Evolutionary conservation across 1,140 invertebrate species (phyloP), one percentile per base, ranked within the genome.

Genomic region (Bombus consobrinus): DNA sequence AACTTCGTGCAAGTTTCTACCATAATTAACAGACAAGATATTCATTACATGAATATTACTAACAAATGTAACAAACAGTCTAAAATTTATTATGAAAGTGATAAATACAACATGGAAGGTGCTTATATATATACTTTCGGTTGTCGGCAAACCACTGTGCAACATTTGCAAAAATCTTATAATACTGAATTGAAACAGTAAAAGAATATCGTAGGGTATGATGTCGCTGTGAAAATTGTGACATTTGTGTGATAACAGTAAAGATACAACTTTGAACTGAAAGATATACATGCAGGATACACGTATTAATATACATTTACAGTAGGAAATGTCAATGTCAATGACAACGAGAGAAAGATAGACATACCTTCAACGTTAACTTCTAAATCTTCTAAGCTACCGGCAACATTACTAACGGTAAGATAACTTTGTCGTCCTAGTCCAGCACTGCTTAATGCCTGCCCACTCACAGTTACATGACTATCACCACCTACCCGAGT

Each of bases 311-410:
- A n/a, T 76, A 53, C 8, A 71, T 37, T 28, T 73, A 28, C 57
- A 39, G 6, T 34, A 82, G 34, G 47, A 64, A 37, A 37, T 28
- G 3, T 32, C 28, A 62, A 62, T 62, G 18, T 62, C 22, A 34
- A 53, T 43, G 37, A 53, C 25, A 69, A 28, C 13, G 22, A 77
- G 73, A 22, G 4, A 22, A 8, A 64, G 53, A 37, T 28, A 32
- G 22, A 82, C 66, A 96, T 96, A 99, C 98, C 98, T 97, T 98
- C 98, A 95, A 99, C 98, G 96, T 98, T 98, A 92, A 99, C 98
- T 97, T 98, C 98, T 93, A 99, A 97, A 95, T 99, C 98, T 93
- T 98, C 98, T 91, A 98, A 96, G 92, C 97, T 97, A 94, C 98
- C 98, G 81, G 97, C 96, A 95, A 97, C 96, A 92, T 97, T 97